phyloP scores from a whole-genome alignment of 2,888 invertebrate genomes.

The Lycocerus yunnanus region DNA sequence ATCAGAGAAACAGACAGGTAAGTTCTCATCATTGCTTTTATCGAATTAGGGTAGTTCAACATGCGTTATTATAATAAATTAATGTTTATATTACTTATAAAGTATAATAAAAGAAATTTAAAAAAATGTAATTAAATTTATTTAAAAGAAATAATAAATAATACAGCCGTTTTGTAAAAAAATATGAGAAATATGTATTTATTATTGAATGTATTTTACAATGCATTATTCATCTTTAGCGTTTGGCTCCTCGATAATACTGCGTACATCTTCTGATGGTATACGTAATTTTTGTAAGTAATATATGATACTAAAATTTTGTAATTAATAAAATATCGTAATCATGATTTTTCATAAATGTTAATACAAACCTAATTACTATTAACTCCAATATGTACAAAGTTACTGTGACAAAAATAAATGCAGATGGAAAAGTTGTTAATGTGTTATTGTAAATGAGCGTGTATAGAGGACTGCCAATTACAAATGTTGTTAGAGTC shows the following conservation, averaged over 20 bases:
- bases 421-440: conserved; percentile 61
- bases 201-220: not conserved
- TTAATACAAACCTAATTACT: conserved; percentile 59
- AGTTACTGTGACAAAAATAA: conserved; percentile 61
- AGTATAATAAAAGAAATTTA: too few relatives aligned
- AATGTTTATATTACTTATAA: too few relatives aligned
- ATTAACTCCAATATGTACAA: conserved; percentile 56
- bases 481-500: conserved; percentile 63
- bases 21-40: too few relatives aligned
- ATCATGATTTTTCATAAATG: not conserved
- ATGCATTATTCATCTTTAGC: not conserved
- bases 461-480: conserved; percentile 66
- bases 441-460: conserved; percentile 65
- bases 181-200: not conserved
- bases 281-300: not conserved
- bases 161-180: not conserved
- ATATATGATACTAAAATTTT: not conserved
- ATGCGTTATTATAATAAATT: too few relatives aligned
- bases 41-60: too few relatives aligned
- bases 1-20: too few relatives aligned
- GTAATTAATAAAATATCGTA: not conserved
- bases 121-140: not conserved
- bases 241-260: not conserved
- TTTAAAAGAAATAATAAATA: too few relatives aligned
- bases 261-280: not conserved